Conservation (phyloP, 2,797 vertebrate species). For the Manis crassicaudata region DNA sequence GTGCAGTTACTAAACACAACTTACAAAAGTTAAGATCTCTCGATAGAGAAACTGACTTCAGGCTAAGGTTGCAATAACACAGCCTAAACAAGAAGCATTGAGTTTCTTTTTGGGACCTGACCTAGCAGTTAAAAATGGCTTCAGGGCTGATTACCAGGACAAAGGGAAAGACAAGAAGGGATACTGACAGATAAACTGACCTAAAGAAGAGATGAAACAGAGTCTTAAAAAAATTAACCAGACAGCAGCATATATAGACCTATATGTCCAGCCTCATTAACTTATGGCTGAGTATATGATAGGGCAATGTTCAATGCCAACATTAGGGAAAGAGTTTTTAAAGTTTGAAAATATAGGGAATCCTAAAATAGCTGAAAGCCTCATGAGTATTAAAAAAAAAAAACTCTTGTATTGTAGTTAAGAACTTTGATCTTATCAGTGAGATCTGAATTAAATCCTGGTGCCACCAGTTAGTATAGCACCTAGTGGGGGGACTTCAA, state of each 20-base stretch:
- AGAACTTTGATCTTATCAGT: neutral
- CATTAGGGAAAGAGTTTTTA: neutral
- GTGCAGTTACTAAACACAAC: constrained; percentile 27
- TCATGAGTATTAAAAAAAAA: neutral
- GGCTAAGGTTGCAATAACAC: constrained; percentile 14
- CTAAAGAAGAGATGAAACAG: neutral
- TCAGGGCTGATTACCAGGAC: neutral
- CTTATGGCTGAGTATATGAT: neutral
- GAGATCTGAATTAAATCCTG: neutral
- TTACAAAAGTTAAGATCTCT: constrained; percentile 64
- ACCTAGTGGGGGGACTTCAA: neutral
- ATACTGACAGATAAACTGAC: neutral
- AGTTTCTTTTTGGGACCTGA: constrained; percentile 29
- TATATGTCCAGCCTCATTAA: neutral
- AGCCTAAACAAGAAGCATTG: neutral
- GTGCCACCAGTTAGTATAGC: neutral
- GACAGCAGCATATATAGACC: neutral
- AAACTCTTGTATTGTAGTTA: neutral
- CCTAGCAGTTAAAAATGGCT: constrained; percentile 16
- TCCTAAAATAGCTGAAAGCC: neutral
- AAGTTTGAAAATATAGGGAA: neutral
- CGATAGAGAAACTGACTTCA: constrained; percentile 52
- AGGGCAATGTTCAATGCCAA: neutral
- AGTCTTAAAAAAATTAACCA: neutral
- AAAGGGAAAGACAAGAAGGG: neutral